phyloP scores from a whole-genome alignment of 2,888 invertebrate species.

The Callosobruchus maculatus region DNA sequence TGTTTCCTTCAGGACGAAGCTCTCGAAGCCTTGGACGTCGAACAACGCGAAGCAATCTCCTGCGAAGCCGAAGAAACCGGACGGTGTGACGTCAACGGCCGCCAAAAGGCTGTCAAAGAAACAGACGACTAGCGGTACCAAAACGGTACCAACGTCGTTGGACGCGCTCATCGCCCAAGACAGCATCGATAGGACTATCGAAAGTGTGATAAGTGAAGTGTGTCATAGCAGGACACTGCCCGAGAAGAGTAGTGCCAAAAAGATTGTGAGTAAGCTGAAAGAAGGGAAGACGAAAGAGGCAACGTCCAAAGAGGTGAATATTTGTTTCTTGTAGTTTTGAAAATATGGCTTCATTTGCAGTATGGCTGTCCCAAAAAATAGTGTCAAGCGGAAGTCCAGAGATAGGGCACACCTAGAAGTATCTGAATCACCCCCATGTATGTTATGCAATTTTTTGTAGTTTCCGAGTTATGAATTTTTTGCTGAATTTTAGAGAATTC shows the following conservation, averaged over 20 bases:
- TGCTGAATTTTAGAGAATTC: too few relatives aligned
- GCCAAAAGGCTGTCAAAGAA: slow-evolving; percentile 24
- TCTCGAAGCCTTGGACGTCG: slow-evolving; percentile 38
- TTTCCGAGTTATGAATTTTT: too few relatives aligned
- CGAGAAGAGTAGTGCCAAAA: neutral
- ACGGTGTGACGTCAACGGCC: neutral
- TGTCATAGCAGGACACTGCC: slow-evolving; percentile 22
- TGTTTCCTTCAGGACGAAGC: slow-evolving; percentile 17
- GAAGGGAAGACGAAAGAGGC: neutral
- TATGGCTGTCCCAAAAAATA: too few relatives aligned
- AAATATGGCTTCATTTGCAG: slow-evolving; percentile 33
- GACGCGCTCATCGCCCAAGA: slow-evolving; percentile 58
- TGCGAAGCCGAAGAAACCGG: slow-evolving; percentile 14
- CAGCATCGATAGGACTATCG: slow-evolving; percentile 55
- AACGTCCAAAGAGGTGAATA: neutral
- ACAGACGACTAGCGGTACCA: slow-evolving; percentile 13
- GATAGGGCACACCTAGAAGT: too few relatives aligned
- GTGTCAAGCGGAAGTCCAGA: too few relatives aligned
- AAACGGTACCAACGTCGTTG: slow-evolving; percentile 45
- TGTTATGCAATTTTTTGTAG: too few relatives aligned
- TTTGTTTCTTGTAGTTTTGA: too few relatives aligned
- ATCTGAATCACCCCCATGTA: too few relatives aligned
- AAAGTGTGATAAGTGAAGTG: slow-evolving; percentile 46
- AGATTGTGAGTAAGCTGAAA: neutral
- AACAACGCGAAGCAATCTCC: slow-evolving; percentile 29